Evolutionary conservation across 1,140 invertebrate genomes (phyloP).

Genomic region (Drosophila mojavensis): DNA sequence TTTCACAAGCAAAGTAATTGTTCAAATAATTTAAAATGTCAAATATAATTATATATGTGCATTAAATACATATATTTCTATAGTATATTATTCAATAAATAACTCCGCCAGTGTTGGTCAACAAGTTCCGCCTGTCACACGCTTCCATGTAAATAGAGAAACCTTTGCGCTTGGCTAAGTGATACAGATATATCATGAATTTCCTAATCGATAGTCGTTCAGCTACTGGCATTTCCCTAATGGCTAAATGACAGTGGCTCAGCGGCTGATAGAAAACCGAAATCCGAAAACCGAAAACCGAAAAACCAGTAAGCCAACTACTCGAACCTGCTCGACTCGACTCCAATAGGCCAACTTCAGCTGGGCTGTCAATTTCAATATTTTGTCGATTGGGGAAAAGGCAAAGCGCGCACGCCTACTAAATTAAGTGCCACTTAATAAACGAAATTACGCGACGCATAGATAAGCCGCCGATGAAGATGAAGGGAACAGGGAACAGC

Average conservation of each 20-base stretch:
- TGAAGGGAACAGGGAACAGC: constrained; percentile 5
- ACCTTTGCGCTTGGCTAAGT: constrained; percentile 65
- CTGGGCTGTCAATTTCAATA: constrained; percentile 70
- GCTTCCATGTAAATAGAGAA: constrained; percentile 1
- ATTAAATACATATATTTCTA: no score
- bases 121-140: background rate
- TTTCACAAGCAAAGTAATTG: no score
- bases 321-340: constrained; percentile 27
- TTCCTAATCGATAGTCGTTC: constrained; percentile 66
- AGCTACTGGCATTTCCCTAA: constrained; percentile 77
- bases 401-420: constrained; percentile 68
- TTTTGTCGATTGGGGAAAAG: constrained; percentile 65
- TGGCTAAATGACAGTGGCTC: constrained; percentile 9
- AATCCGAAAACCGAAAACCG: background rate
- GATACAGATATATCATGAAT: constrained; percentile 71
- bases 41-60: no score
- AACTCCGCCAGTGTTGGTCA: background rate
- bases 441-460: constrained; percentile 76
- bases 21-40: no score
- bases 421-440: constrained; percentile 81
- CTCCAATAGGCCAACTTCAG: constrained; percentile 20
- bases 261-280: constrained; percentile 51
- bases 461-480: constrained; percentile 63
- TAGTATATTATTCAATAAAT: no score
- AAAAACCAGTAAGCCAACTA: constrained; percentile 5